Percentiles rank a stretch among this genome's conserved stretches.
phyloP scores from a whole-genome alignment of 2,888 invertebrate species.

The Melinopterus prodromus region DNA sequence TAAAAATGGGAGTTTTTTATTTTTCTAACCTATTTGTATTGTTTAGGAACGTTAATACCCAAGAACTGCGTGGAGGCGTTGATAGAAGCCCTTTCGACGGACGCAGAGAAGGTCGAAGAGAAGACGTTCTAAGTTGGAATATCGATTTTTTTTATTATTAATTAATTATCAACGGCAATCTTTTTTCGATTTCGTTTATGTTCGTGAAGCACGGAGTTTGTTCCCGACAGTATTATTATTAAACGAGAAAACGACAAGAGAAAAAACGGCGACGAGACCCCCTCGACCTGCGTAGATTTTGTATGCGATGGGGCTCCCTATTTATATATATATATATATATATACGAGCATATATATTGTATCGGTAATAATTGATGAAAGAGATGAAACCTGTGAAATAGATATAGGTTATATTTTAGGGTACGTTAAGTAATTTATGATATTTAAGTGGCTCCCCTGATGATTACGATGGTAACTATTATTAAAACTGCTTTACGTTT shows the following conservation, averaged over 20 bases:
- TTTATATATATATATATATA: neutral
- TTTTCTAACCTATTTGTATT: conserved; percentile 9
- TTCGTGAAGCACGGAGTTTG: conserved; percentile 27
- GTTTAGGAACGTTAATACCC: conserved; percentile 83
- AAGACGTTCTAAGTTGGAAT: conserved; percentile 62
- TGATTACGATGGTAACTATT: neutral
- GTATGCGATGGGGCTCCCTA: neutral
- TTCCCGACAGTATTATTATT: conserved; percentile 36
- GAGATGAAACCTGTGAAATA: conserved; percentile 22
- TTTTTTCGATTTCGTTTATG: neutral
- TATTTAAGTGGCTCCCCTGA: neutral
- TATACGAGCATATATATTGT: neutral
- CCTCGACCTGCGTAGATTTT: neutral
- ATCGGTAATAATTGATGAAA: neutral
- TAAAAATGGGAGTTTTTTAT: too few relatives aligned
- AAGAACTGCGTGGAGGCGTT: conserved; percentile 86
- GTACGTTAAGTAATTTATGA: conserved; percentile 22
- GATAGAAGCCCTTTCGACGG: conserved; percentile 78
- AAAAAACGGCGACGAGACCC: neutral
- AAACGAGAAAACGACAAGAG: neutral
- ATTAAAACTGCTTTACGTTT: conserved; percentile 22
- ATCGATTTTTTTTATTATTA: too few relatives aligned
- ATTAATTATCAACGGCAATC: neutral
- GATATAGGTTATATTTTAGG: conserved; percentile 20
- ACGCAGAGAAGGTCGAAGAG: conserved; percentile 84